Percentiles rank a stretch among this genome's conserved stretches.
Evolutionary conservation across 2,888 invertebrate species (phyloP).

Genomic region (Escarpia spicata): DNA sequence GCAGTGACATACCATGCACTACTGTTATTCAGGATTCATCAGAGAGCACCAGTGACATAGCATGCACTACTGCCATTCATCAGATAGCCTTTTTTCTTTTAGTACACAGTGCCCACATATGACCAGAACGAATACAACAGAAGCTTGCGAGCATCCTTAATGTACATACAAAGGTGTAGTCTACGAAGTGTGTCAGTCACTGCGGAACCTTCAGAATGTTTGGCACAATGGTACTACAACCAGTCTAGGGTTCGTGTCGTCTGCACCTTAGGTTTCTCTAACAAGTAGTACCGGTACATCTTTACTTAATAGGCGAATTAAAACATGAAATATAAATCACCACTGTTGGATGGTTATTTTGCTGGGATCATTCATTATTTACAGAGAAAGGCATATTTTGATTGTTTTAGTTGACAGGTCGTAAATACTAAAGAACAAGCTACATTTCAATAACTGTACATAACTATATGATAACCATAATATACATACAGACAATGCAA

Average conservation of each 20-base stretch:
- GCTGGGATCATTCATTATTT: background rate
- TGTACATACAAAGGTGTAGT: background rate
- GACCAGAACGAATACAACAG: too few species aligned
- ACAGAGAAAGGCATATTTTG: background rate
- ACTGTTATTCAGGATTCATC: too few species aligned
- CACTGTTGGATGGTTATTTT: background rate
- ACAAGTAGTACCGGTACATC: background rate
- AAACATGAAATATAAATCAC: background rate
- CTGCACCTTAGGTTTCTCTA: background rate
- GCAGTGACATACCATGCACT: too few species aligned
- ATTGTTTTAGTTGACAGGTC: background rate
- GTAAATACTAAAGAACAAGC: background rate
- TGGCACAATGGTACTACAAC: too few species aligned
- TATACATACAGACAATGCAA: background rate
- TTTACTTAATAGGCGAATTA: background rate
- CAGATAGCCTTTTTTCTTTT: too few species aligned
- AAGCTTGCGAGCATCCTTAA: background rate
- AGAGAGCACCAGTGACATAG: too few species aligned
- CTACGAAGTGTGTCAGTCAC: background rate
- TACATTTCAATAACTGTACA: conserved; percentile 16
- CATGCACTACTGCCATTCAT: too few species aligned
- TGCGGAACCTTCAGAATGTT: background rate
- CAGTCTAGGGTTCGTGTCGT: background rate
- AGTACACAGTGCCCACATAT: too few species aligned
- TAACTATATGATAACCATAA: background rate